Percentiles rank a stretch among this genome's conserved stretches.
Evolutionary conservation across 35 echinoderm and acorn worm species (phyloP).

Genomic region (Eucidaris tribuloides): DNA sequence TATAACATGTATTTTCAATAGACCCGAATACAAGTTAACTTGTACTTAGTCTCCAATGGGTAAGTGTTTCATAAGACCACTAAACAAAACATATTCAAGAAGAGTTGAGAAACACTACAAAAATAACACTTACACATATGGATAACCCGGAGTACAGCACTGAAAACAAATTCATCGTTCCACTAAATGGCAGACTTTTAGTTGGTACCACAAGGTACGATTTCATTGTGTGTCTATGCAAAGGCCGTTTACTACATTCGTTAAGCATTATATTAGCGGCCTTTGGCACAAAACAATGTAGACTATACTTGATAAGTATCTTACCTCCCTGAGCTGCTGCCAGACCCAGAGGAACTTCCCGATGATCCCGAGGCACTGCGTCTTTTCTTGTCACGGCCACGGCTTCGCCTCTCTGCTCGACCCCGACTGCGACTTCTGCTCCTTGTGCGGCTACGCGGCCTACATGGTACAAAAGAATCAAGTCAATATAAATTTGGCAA

Average conservation of each 20-base stretch:
- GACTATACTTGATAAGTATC: neutral
- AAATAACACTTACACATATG: too few relatives aligned
- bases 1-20: too few relatives aligned
- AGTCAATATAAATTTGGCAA: too few relatives aligned
- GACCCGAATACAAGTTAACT: too few relatives aligned
- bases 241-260: neutral
- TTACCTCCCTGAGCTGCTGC: conserved; percentile 19
- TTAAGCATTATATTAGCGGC: neutral
- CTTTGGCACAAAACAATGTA: neutral
- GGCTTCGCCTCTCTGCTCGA: conserved; percentile 1
- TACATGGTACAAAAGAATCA: too few relatives aligned
- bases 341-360: conserved; percentile 9
- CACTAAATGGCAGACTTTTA: neutral
- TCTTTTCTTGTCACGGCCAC: conserved; percentile 10
- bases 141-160: neutral
- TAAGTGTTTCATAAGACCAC: too few relatives aligned
- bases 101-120: too few relatives aligned
- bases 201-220: neutral
- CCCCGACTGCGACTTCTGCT: conserved; percentile 13
- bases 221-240: neutral
- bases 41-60: too few relatives aligned
- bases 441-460: conserved; percentile 15
- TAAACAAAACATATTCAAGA: too few relatives aligned
- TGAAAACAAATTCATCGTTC: neutral
- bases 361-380: neutral